phyloP scores from a whole-genome alignment of 2,888 invertebrate genomes.

The Argynnis bischoffii region DNA sequence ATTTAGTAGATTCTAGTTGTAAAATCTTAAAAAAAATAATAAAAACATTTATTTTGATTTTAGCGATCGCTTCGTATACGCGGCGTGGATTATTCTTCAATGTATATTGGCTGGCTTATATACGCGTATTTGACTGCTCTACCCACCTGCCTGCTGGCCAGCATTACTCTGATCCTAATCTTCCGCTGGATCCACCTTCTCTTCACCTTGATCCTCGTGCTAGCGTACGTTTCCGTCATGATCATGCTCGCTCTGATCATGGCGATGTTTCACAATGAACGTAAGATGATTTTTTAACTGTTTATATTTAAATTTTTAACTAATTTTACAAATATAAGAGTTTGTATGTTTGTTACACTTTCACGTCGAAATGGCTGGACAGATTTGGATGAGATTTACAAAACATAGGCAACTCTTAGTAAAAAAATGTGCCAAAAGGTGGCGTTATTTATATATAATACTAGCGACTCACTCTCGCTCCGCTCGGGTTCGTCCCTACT shows the following conservation, averaged over 20 bases:
- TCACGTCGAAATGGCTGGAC: too few species aligned
- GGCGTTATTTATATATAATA: background rate
- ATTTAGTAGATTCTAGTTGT: too few species aligned
- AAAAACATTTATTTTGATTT: constrained; percentile 6
- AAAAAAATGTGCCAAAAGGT: too few species aligned
- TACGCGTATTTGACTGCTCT: constrained; percentile 61
- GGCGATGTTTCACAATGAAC: constrained; percentile 65
- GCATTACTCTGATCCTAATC: constrained; percentile 62
- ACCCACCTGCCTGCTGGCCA: constrained; percentile 60
- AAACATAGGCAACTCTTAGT: too few species aligned
- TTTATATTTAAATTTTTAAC: too few species aligned
- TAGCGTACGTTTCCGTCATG: constrained; percentile 63
- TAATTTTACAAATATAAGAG: too few species aligned
- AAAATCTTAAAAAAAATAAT: too few species aligned
- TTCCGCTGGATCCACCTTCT: constrained; percentile 72
- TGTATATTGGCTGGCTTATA: constrained; percentile 65
- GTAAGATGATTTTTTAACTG: constrained; percentile 44
- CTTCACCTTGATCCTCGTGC: constrained; percentile 54
- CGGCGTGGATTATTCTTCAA: constrained; percentile 56
- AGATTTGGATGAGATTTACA: too few species aligned
- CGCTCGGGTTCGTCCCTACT: too few species aligned
- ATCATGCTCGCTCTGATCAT: constrained; percentile 65
- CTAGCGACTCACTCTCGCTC: too few species aligned
- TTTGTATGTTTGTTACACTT: too few species aligned
- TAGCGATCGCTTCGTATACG: constrained; percentile 65